phyloP scores from a whole-genome alignment of 2,797 vertebrate genomes.

The Sciurus vulgaris region DNA sequence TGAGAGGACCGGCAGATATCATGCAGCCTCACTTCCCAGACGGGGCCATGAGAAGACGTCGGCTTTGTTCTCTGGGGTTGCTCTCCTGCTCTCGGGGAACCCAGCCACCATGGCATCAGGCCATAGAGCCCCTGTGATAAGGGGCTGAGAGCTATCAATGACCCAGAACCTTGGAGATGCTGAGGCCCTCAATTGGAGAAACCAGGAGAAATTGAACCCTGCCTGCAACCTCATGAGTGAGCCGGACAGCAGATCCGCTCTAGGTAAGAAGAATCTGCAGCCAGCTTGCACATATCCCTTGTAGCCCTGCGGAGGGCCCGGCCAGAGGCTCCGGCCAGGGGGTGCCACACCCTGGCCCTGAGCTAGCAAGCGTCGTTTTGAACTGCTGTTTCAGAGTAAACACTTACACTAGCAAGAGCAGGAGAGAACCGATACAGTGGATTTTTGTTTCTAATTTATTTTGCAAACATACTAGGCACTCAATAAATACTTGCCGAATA shows the following conservation, averaged over 20 bases:
- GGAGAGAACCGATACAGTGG: not conserved
- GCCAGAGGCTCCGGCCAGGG: no score
- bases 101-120: not conserved
- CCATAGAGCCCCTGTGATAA: not conserved
- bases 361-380: not conserved
- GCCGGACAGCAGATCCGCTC: no score
- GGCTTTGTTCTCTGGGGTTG: not conserved
- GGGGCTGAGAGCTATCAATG: not conserved
- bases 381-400: constrained; percentile 33
- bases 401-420: not conserved
- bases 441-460: constrained; percentile 50
- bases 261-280: no score
- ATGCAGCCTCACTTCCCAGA: not conserved
- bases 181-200: not conserved
- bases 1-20: not conserved
- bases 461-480: constrained; percentile 34
- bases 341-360: not conserved
- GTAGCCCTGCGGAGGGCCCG: not conserved
- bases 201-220: not conserved
- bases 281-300: not conserved
- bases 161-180: not conserved
- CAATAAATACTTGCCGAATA: constrained; percentile 15
- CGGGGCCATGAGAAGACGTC: not conserved
- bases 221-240: not conserved
- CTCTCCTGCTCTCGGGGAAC: not conserved